Percentiles rank a stretch among this genome's conserved stretches.
Evolutionary conservation across 2,888 invertebrate species (phyloP).

Genomic region (Chironomus tentans): DNA sequence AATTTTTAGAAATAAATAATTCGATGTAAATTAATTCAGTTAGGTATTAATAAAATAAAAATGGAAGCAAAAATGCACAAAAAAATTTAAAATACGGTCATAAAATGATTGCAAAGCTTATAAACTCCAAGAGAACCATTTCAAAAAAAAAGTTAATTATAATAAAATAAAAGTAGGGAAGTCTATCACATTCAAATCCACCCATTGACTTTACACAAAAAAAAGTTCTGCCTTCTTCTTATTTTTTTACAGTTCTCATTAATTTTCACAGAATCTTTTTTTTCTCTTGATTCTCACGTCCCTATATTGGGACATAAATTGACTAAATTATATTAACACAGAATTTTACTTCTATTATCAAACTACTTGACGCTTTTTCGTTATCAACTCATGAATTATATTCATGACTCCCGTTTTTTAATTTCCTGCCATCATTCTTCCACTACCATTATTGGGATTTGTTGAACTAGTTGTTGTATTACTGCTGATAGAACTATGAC

Average conservation of each 20-base stretch:
- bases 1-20: background rate
- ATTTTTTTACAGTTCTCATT: background rate
- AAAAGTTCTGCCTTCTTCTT: background rate
- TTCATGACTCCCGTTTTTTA: background rate
- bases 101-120: too few species aligned
- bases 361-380: background rate
- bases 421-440: slow-evolving; percentile 24
- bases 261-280: background rate
- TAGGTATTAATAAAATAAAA: background rate
- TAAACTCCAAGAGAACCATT: background rate
- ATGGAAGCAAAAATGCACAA: background rate
- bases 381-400: background rate
- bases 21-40: background rate
- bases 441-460: background rate
- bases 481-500: slow-evolving; percentile 8
- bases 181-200: background rate
- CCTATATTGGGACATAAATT: background rate
- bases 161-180: background rate
- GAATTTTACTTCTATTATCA: background rate
- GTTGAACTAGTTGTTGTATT: background rate
- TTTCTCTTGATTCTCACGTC: background rate
- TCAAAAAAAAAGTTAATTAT: background rate
- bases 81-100: too few species aligned
- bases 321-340: background rate
- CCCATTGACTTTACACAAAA: background rate